Percentiles rank a stretch among this genome's conserved stretches.
phyloP scores from a whole-genome alignment of 2,113 vertebrate species.

The Numenius arquata region DNA sequence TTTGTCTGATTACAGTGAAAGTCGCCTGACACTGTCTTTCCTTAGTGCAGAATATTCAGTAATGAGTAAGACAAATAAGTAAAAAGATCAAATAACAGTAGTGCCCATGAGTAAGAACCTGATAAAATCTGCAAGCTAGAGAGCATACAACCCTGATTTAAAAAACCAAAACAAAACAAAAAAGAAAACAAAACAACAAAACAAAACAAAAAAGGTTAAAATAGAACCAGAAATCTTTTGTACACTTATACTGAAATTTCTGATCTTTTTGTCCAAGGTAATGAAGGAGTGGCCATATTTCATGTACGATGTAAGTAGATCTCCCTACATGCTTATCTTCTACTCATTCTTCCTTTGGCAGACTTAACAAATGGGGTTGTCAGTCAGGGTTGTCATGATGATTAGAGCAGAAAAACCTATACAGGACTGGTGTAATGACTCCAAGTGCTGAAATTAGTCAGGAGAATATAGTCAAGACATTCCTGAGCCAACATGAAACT shows the following conservation, averaged over 20 bases:
- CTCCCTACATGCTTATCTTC: neutral
- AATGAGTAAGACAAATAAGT: neutral
- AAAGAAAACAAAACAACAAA: no score
- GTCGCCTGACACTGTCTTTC: neutral
- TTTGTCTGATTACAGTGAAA: neutral
- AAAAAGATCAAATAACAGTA: neutral
- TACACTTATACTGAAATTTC: neutral
- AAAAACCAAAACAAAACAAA: no score
- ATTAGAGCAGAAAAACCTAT: neutral
- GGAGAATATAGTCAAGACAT: neutral
- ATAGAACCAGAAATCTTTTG: neutral
- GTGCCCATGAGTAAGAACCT: neutral
- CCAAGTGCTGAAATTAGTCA: neutral
- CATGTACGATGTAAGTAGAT: neutral
- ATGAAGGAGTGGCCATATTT: neutral
- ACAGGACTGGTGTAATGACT: neutral
- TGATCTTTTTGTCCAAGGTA: neutral
- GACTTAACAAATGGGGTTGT: neutral
- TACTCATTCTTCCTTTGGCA: neutral
- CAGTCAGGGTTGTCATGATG: rapidly evolving
- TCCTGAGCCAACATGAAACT: neutral
- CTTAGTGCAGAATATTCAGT: neutral
- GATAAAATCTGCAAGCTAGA: neutral
- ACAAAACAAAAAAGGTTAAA: no score
- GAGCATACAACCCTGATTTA: neutral